Evolutionary conservation across 1,140 invertebrate genomes (phyloP).

Genomic region (Lerema accius): DNA sequence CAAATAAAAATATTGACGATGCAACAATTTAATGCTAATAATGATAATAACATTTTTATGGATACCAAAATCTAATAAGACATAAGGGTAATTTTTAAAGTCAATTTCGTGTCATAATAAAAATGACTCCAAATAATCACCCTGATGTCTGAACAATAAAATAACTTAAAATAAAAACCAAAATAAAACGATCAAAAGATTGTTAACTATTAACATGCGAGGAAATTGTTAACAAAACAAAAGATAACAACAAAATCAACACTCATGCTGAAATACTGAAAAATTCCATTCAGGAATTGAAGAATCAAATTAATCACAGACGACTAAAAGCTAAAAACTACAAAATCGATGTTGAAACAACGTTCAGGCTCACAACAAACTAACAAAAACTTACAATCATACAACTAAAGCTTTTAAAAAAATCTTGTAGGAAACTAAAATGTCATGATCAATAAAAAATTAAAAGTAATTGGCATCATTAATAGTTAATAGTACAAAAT

Average conservation of each 20-base stretch:
- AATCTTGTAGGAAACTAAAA: neutral
- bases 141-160: neutral
- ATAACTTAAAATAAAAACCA: conserved; percentile 6
- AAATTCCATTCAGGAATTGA: conserved; percentile 29
- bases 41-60: no score
- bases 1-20: no score
- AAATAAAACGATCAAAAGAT: conserved; percentile 34
- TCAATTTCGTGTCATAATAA: no score
- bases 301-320: conserved; percentile 24
- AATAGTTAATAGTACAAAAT: neutral
- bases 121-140: no score
- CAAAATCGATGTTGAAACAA: conserved; percentile 11
- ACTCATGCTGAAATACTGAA: conserved; percentile 36
- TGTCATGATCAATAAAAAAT: neutral
- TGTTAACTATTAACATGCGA: conserved; percentile 41
- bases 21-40: no score
- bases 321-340: conserved; percentile 15
- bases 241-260: conserved; percentile 31
- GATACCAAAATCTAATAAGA: no score
- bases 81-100: no score
- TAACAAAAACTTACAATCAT: conserved; percentile 1
- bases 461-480: neutral
- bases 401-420: conserved; percentile 2
- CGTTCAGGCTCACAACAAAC: conserved; percentile 1
- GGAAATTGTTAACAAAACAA: conserved; percentile 39